Base-by-base conservation (phyloP, 2,797 vertebrate genomes). In the Rhinichthys osculus region DNA sequence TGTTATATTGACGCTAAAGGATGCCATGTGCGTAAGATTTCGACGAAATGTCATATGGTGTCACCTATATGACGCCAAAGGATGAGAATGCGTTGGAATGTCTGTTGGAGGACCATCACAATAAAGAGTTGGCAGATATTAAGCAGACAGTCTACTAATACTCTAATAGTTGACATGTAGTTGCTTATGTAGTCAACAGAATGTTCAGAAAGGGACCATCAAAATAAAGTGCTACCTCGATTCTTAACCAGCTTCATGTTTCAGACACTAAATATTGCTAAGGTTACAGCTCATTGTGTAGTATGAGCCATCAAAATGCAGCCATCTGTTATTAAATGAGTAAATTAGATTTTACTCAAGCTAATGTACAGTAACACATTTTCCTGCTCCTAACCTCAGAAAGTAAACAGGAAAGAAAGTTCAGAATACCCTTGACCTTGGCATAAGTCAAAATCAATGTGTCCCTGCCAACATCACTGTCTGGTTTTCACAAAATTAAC, bases 291-390 rank as follows among this genome's bases (percentile, higher is more conserved):
- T 50, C 14, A 30, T 16, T 50, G 16, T 50, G 35, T 62, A 44
- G 30, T 35, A 40, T 33, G 17, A 59, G 38, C 62, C 44, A 23
- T 57, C 38, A 78, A 44, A 72, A 67, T 40, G 30, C 81, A 76
- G 64, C 72, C 85, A 86, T 86, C 85, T 86, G 85, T 78, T 86
- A 30, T 42, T 62, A 64, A 78, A 82, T 62, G 59, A 78, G 70
- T 72, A 86, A 77, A 86, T 57, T 54, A n/a, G 73, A 57, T 57
- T 77, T 74, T n/a, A 78, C 42, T 50, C 44, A 40, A 83, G 74
- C 54, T 59, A 78, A 50, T 72, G 62, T 79, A 82, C 13, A 14
- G 40, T 35, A 78, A 27, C 66, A 66, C 62, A 66, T 64, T 77
- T 78, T 52, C 38, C 72, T 33, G n/a, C 19, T 6, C 44, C 59